phyloP scores from a whole-genome alignment of 2,113 vertebrate species.

The Erpornis zantholeuca region DNA sequence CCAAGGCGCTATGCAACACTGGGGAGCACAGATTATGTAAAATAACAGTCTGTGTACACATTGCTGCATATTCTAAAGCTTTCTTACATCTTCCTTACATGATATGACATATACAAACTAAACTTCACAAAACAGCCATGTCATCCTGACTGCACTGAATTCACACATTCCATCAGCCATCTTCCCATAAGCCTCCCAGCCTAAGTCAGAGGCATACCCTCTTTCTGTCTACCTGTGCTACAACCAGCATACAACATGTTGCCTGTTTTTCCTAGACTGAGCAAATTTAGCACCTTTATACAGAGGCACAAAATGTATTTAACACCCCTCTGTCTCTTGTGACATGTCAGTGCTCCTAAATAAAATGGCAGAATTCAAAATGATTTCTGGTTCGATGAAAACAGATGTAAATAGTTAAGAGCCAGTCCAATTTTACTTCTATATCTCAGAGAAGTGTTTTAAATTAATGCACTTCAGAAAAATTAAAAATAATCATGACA shows the following conservation, averaged over 20 bases:
- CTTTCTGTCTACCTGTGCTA: background rate
- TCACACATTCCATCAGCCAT: background rate
- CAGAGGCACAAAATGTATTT: background rate
- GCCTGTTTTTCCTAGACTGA: background rate
- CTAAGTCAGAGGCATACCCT: background rate
- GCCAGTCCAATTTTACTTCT: background rate
- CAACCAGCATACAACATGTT: background rate
- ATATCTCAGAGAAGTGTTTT: background rate
- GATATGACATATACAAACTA: background rate
- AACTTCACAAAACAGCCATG: background rate
- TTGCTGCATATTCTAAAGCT: background rate
- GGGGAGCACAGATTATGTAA: background rate
- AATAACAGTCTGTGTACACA: background rate
- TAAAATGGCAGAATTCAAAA: background rate
- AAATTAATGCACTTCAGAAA: background rate
- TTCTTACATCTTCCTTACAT: background rate
- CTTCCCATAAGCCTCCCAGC: background rate
- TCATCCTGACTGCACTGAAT: background rate
- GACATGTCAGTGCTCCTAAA: background rate
- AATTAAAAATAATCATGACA: background rate
- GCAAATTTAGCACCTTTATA: background rate
- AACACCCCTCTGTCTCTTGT: background rate
- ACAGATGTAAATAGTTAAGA: background rate
- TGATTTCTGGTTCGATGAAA: background rate
- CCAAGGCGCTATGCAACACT: background rate